Conservation (phyloP, 2,888 invertebrate species). For the Frankliniella fusca region DNA sequence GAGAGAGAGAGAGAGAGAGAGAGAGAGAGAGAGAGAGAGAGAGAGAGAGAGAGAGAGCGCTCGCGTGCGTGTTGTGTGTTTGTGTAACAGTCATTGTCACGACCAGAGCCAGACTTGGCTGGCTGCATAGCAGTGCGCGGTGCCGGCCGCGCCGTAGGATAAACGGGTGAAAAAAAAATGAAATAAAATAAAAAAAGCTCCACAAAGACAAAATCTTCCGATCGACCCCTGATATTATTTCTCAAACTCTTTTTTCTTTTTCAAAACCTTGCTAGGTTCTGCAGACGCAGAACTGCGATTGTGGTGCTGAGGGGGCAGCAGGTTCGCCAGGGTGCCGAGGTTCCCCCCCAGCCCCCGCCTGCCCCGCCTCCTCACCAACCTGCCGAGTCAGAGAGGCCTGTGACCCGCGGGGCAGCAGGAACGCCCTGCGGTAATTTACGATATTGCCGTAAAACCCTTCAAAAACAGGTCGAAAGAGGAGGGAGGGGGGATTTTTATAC, state of each 20-base stretch:
- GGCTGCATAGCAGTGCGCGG: background rate
- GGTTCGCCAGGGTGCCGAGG: background rate
- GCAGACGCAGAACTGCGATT: background rate
- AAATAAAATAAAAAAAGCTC: background rate
- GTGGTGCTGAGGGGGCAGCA: background rate
- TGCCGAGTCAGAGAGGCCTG: background rate
- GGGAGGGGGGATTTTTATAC: background rate
- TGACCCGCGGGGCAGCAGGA: background rate
- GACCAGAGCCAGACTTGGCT: background rate
- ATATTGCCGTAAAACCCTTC: background rate
- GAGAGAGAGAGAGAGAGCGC: no score
- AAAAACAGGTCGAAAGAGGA: background rate
- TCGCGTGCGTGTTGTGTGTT: constrained; percentile 12
- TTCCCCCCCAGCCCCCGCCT: no score
- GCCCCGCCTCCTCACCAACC: no score
- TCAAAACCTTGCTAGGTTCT: background rate
- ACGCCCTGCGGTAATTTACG: background rate
- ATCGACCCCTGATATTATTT: background rate
- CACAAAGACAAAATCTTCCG: background rate
- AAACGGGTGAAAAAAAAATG: background rate
- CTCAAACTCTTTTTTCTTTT: background rate
- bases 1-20: no score
- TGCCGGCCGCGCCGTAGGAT: background rate
- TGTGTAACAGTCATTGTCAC: constrained; percentile 26
- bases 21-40: no score